These are phyloP conservation scores for Tarsius wallacei DNA, from an alignment of 2,797 vertebrate genomes.

Conservation along the genomic window DNA sequence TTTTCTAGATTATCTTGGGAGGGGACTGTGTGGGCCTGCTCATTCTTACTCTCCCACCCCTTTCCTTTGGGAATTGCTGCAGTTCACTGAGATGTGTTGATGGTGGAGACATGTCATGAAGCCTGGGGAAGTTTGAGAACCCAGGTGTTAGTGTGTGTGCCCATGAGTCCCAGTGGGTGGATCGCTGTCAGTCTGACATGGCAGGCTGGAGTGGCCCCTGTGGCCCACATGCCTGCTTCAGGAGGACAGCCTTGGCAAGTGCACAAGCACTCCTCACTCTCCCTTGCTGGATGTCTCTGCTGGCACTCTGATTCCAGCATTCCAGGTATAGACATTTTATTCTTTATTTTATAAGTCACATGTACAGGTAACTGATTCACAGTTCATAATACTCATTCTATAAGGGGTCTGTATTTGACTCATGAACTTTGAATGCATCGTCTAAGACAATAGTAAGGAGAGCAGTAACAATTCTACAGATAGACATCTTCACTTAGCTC, in stretches of 20 bases:
- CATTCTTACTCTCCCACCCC: not conserved
- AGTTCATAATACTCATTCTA: slow-evolving; percentile 13
- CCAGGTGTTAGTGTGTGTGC: not conserved
- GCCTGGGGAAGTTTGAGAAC: not conserved
- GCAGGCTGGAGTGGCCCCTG: not conserved
- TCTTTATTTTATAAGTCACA: slow-evolving; percentile 19
- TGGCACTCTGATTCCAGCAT: slow-evolving; percentile 1
- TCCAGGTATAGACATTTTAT: slow-evolving; percentile 5
- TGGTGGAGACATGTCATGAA: not conserved
- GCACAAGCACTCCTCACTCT: not conserved
- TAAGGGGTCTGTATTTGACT: slow-evolving; percentile 20
- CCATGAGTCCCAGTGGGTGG: not conserved
- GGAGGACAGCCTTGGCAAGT: not conserved
- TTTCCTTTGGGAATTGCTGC: not conserved
- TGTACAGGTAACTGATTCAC: not conserved
- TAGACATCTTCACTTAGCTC: not conserved
- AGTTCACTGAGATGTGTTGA: not conserved
- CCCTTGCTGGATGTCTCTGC: not conserved
- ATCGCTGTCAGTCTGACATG: not conserved
- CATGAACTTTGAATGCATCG: not conserved
- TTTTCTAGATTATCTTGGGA: not conserved
- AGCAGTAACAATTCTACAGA: not conserved
- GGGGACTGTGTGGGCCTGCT: not conserved
- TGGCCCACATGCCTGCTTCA: not conserved
- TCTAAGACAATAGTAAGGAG: not conserved